These are phyloP conservation scores for Bradysia coprophila DNA, from an alignment of 1,140 invertebrate genomes.

Conservation along the genomic window DNA sequence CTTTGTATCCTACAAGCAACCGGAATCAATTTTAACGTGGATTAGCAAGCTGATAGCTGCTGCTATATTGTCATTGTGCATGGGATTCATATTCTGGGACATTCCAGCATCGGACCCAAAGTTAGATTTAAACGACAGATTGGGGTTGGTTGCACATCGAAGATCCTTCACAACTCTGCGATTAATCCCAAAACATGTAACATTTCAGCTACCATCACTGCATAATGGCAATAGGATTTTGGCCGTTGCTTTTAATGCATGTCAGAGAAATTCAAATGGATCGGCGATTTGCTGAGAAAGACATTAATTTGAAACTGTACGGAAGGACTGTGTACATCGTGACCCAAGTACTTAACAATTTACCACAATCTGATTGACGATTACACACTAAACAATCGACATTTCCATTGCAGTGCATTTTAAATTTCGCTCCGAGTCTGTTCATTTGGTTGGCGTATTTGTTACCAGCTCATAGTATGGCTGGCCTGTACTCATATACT, in stretches of 20 bases:
- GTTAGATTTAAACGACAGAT: slow-evolving; percentile 49
- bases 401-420: neutral
- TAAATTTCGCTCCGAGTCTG: slow-evolving; percentile 15
- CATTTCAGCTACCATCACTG: slow-evolving; percentile 50
- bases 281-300: slow-evolving; percentile 50
- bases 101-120: slow-evolving; percentile 53
- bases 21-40: slow-evolving; percentile 62
- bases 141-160: slow-evolving; percentile 37
- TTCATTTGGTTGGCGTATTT: slow-evolving; percentile 62
- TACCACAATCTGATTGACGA: neutral
- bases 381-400: neutral
- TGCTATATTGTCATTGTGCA: slow-evolving; percentile 57
- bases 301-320: slow-evolving; percentile 62
- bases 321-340: slow-evolving; percentile 57
- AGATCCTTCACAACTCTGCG: neutral
- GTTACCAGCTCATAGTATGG: slow-evolving; percentile 78
- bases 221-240: slow-evolving; percentile 54
- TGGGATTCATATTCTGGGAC: slow-evolving; percentile 82
- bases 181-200: neutral
- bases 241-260: slow-evolving; percentile 53
- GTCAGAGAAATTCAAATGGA: slow-evolving; percentile 46
- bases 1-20: slow-evolving; percentile 61
- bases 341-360: slow-evolving; percentile 10
- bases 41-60: slow-evolving; percentile 57
- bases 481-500: slow-evolving; percentile 50